These are phyloP conservation scores for Oscheius sp. DNA, from an alignment of 2,888 invertebrate genomes.

Conservation along the genomic window DNA sequence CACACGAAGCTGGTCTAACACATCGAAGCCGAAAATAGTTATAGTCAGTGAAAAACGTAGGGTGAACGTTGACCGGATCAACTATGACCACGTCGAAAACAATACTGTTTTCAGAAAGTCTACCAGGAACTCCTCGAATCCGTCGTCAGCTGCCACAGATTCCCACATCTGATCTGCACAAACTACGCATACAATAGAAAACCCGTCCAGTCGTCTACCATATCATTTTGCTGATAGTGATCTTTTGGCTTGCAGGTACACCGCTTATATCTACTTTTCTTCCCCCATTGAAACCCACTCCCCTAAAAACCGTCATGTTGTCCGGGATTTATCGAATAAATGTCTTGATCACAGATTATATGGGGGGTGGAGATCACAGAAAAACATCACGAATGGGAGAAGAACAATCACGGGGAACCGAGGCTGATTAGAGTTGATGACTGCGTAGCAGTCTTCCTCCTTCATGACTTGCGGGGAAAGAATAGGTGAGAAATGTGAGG, in stretches of 20 bases:
- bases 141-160: slow-evolving; percentile 29
- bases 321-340: slow-evolving; percentile 1
- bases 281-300: no score
- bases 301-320: background rate
- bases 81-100: background rate
- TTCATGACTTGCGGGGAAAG: background rate
- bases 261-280: slow-evolving; percentile 3
- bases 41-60: background rate
- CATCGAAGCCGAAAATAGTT: background rate
- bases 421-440: background rate
- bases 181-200: slow-evolving; percentile 26
- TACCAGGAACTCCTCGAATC: slow-evolving; percentile 30
- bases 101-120: slow-evolving; percentile 17
- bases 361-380: background rate
- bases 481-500: background rate
- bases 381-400: slow-evolving; percentile 12
- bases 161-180: slow-evolving; percentile 23
- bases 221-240: slow-evolving; percentile 32
- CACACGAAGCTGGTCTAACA: no score
- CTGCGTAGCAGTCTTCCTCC: slow-evolving; percentile 6
- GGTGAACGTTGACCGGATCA: background rate
- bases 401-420: slow-evolving; percentile 10
- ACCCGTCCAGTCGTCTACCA: background rate
- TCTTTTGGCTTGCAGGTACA: slow-evolving; percentile 34
- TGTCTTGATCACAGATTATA: background rate